phyloP scores from a whole-genome alignment of 2,888 invertebrate species.

The Leucophenga maculata region DNA sequence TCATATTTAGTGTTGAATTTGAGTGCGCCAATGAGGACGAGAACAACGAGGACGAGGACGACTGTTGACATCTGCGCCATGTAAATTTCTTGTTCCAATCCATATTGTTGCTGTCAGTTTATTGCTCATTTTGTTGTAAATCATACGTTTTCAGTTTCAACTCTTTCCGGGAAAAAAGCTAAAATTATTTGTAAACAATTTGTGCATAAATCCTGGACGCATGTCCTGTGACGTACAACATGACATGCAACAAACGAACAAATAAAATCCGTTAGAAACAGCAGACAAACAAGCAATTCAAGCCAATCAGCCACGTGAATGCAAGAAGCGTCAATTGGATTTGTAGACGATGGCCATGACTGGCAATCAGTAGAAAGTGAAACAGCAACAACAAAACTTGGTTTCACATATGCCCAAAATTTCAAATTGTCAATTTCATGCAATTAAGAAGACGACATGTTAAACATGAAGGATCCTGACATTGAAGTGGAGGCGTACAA shows the following conservation, averaged over 20 bases:
- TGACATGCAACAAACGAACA: conserved; percentile 26
- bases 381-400: too few species aligned
- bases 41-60: conserved; percentile 1
- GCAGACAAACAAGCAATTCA: conserved; percentile 28
- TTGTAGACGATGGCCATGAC: conserved; percentile 1
- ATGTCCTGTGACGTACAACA: conserved; percentile 35
- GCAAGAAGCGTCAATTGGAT: conserved; percentile 29
- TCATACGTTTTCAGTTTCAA: conserved; percentile 23
- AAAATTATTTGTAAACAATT: conserved; percentile 57
- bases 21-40: too few species aligned
- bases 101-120: not conserved
- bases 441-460: conserved; percentile 23
- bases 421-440: conserved; percentile 21
- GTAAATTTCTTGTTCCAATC: conserved; percentile 1
- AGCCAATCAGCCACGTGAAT: conserved; percentile 36
- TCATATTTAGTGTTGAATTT: conserved; percentile 49
- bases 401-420: too few species aligned
- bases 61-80: conserved; percentile 34
- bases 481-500: conserved; percentile 26
- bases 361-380: conserved; percentile 5
- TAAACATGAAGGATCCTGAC: conserved; percentile 26
- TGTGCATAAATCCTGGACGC: conserved; percentile 43
- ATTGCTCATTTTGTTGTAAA: conserved; percentile 9
- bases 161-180: too few species aligned
- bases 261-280: conserved; percentile 31